A percentile compares a stretch with the other conserved stretches of the same genome.
phyloP scores from a whole-genome alignment of 2,888 invertebrate genomes.

The Lasiommata megera region DNA sequence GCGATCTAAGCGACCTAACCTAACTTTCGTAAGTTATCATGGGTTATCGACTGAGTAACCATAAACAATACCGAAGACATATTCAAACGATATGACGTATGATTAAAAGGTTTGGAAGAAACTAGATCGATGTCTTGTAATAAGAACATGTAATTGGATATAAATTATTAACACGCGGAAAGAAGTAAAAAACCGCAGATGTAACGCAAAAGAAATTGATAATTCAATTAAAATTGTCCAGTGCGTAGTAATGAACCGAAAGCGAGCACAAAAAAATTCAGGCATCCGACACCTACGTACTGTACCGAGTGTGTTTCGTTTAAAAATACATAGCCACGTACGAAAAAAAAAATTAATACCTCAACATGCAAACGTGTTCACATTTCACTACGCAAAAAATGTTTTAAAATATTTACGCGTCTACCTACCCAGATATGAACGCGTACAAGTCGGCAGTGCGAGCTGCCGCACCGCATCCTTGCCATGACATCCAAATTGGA shows the following conservation, averaged over 20 bases:
- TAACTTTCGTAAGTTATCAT: no score
- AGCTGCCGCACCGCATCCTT: slow-evolving; percentile 51
- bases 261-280: not conserved
- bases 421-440: slow-evolving; percentile 4
- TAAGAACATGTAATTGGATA: no score
- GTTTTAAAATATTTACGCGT: slow-evolving; percentile 4
- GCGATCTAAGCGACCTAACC: no score
- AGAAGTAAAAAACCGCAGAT: not conserved
- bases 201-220: not conserved
- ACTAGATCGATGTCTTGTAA: no score
- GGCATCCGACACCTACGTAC: slow-evolving; percentile 12
- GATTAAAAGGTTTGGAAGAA: no score
- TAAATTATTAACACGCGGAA: no score
- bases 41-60: no score
- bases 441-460: slow-evolving; percentile 11
- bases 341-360: not conserved
- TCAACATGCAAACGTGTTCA: slow-evolving; percentile 11
- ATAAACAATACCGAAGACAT: no score
- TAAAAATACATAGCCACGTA: slow-evolving; percentile 4
- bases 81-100: no score
- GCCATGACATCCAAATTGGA: slow-evolving; percentile 72
- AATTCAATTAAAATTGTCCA: slow-evolving; percentile 2
- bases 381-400: slow-evolving; percentile 14
- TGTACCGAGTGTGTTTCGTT: slow-evolving; percentile 1
- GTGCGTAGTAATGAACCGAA: slow-evolving; percentile 6